These are phyloP conservation scores for Arvicanthis niloticus DNA, from an alignment of 2,113 vertebrate genomes.

Conservation along the genomic window DNA sequence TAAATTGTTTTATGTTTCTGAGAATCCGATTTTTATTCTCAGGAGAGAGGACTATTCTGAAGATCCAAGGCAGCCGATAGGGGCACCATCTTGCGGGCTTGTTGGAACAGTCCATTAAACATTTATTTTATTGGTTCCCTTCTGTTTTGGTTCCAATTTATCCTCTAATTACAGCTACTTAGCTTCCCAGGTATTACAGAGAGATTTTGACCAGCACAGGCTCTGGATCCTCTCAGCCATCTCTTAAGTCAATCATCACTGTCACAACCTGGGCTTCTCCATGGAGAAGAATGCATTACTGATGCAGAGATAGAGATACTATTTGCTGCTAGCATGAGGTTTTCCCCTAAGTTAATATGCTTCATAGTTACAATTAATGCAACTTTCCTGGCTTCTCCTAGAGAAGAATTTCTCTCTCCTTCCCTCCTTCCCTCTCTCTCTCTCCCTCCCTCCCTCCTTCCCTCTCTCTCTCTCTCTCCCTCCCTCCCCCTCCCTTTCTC, in stretches of 20 bases:
- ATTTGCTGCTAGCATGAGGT: not conserved
- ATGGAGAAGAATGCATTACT: not conserved
- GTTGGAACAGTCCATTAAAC: not conserved
- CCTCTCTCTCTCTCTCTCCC: too few species aligned
- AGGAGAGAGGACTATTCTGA: constrained; percentile 6
- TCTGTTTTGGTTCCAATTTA: constrained; percentile 5
- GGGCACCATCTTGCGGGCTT: not conserved
- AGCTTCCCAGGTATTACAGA: not conserved
- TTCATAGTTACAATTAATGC: not conserved
- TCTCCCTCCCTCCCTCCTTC: too few species aligned
- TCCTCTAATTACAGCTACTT: not conserved
- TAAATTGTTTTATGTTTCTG: constrained; percentile 28
- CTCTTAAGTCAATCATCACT: not conserved
- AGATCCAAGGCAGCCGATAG: not conserved
- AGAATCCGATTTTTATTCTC: not conserved
- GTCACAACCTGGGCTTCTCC: not conserved
- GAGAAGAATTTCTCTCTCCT: not conserved
- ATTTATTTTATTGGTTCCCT: constrained; percentile 6
- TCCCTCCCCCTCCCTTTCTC: too few species aligned
- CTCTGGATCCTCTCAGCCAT: not conserved
- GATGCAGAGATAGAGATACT: not conserved
- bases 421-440: too few species aligned
- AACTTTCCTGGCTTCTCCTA: constrained; percentile 1
- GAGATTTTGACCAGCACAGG: not conserved
- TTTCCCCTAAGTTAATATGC: not conserved